Evolutionary conservation across 2,888 invertebrate genomes (phyloP).

Genomic region (Hyposoter didymator): DNA sequence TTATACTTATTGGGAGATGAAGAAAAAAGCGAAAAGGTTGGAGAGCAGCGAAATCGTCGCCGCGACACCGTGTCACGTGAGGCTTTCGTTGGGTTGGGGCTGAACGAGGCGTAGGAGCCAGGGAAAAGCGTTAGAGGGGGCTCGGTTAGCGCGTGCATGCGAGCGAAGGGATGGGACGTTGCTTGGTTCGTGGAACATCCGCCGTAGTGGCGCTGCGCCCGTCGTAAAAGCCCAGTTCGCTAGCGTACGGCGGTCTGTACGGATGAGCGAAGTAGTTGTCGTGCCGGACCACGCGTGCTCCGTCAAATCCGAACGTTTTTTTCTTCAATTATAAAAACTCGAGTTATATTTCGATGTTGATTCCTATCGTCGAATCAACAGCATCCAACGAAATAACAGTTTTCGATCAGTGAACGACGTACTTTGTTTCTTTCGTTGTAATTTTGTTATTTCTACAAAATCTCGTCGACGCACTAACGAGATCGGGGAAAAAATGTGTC

Average conservation of each 20-base stretch:
- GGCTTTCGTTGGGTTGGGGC: not conserved
- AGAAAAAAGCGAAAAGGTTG: not conserved
- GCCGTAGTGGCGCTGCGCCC: constrained; percentile 77
- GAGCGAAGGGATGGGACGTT: constrained; percentile 56
- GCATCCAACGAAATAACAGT: not conserved
- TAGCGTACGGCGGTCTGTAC: constrained; percentile 78
- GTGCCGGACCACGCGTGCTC: constrained; percentile 38
- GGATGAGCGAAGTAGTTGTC: constrained; percentile 70
- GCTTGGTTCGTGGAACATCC: constrained; percentile 76
- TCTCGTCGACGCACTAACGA: not conserved
- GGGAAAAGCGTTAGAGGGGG: not conserved
- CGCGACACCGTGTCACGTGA: not conserved
- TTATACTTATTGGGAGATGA: not conserved
- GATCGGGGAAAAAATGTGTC: constrained; percentile 21
- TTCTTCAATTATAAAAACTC: not conserved
- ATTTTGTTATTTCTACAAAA: not conserved
- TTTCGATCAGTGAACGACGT: constrained; percentile 13
- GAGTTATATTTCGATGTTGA: not conserved
- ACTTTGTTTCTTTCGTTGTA: not conserved
- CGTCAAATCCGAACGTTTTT: constrained; percentile 35
- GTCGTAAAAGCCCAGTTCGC: constrained; percentile 79
- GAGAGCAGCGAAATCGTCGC: not conserved
- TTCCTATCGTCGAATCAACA: not conserved
- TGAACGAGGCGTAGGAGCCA: constrained; percentile 8
- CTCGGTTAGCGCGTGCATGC: constrained; percentile 56